Conservation (phyloP, 2,113 vertebrate genomes). For the Epinephelus moara region DNA sequence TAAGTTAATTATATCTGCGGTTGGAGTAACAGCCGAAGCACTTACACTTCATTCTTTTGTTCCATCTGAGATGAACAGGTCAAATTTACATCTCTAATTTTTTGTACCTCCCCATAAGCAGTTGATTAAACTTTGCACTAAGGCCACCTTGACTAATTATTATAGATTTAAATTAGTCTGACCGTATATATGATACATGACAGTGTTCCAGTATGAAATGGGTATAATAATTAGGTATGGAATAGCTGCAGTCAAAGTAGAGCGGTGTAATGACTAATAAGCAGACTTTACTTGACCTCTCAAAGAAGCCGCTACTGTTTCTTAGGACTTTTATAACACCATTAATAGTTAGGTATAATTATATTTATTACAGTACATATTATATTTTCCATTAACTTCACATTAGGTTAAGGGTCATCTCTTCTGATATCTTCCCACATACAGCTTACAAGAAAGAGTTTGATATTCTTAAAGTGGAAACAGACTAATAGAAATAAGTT, state of each 20-base stretch:
- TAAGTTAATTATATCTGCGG: conserved; percentile 30
- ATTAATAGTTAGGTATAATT: conserved; percentile 8
- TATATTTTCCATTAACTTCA: conserved; percentile 2
- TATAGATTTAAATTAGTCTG: background rate
- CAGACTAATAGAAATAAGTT: too few relatives aligned
- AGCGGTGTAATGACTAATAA: background rate
- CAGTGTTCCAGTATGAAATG: background rate
- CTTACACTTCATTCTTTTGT: conserved; percentile 1
- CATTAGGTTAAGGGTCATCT: conserved; percentile 1
- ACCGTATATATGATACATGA: background rate
- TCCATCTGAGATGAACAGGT: background rate
- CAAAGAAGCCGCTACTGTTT: background rate
- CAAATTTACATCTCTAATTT: background rate
- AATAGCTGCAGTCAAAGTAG: background rate
- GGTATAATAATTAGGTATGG: background rate
- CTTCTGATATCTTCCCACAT: too few relatives aligned
- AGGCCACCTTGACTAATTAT: background rate
- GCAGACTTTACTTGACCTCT: background rate
- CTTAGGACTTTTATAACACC: background rate
- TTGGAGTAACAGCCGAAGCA: background rate
- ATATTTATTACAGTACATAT: background rate
- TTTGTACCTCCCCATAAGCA: background rate
- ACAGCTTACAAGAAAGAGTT: background rate
- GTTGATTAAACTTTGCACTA: background rate
- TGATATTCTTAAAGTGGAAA: background rate